These are phyloP conservation scores for Xestia sexstrigata DNA, from an alignment of 2,888 invertebrate genomes.

Conservation along the genomic window DNA sequence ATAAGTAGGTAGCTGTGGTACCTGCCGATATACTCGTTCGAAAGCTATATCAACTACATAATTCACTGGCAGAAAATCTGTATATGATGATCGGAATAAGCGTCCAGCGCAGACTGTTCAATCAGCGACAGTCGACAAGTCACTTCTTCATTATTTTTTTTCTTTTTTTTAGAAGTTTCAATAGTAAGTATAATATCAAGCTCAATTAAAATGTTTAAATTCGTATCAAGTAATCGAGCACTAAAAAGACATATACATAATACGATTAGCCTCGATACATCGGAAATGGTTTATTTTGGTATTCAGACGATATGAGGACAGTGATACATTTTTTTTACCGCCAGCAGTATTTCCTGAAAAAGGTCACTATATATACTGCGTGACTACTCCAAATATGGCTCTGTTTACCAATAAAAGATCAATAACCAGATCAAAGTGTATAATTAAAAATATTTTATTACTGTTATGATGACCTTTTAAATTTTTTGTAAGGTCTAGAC, in stretches of 20 bases:
- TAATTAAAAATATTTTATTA: slow-evolving; percentile 11
- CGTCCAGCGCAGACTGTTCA: neutral
- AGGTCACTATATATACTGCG: slow-evolving; percentile 10
- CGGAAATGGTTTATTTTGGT: slow-evolving; percentile 46
- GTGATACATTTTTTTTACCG: neutral
- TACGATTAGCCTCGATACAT: slow-evolving; percentile 35
- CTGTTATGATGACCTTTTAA: slow-evolving; percentile 33
- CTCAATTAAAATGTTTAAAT: slow-evolving; percentile 2
- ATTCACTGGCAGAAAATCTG: neutral
- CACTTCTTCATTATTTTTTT: neutral
- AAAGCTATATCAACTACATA: neutral
- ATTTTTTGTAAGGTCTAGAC: slow-evolving; percentile 49
- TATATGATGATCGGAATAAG: neutral
- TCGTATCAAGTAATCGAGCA: neutral
- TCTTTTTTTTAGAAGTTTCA: neutral
- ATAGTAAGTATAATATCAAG: neutral
- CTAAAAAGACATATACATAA: slow-evolving; percentile 4
- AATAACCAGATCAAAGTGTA: slow-evolving; percentile 21
- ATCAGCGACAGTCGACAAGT: neutral
- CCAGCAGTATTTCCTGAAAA: slow-evolving; percentile 3
- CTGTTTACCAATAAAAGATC: slow-evolving; percentile 25
- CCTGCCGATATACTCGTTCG: neutral
- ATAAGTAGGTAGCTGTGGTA: neutral
- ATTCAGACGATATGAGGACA: slow-evolving; percentile 14
- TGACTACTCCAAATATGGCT: neutral